Base-by-base conservation (phyloP, 2,888 invertebrate genomes). In the Chirona hameri region DNA sequence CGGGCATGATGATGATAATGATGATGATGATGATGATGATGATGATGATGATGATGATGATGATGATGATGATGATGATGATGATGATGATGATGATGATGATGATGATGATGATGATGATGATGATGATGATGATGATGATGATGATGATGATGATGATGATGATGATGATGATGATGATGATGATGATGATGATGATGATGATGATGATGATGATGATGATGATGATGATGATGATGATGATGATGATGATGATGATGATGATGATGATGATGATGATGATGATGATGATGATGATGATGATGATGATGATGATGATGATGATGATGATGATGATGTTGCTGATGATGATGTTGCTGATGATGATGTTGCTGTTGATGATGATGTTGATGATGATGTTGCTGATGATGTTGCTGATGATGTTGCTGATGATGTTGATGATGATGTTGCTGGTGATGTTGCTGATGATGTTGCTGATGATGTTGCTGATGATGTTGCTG, bases 61-160 rank as follows among this genome's bases (percentile, higher is more conserved):
- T 29, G 31, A 79, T 29, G 79, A 29, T 29, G 31, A 79, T 79
- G 79, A 79, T 79, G n/a, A 79, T 79, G 79, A 79, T 29, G 31
- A n/a, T 29, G 79, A 79, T 29, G 31, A 79, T 79, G 79, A 29
- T 29, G 31, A 79, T 79, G 79, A 29, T 29, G n/a, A 79, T 29
- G 79, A 79, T 29, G 31, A n/a, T 29, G 79, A 79, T 29, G n/a
- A 79, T 79, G 79, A 29, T 29, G 31, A 29, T 79, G 79, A 79
- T 29, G 79, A n/a, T 29, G 79, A n/a, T 29, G 31, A n/a, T 29
- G 79, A n/a, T 29, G n/a, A 79, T 79, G 79, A 29, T 29, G 31
- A 29, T 79, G 79, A n/a, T 79, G 79, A n/a, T 79, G 79, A n/a
- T 29, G 31, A n/a, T 79, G 79, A 79, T 29, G 31, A 79, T 79